A percentile compares a stretch with the other conserved stretches of the same genome.
Conservation (phyloP, 2,888 invertebrate genomes). For the Nasonovia ribisnigri region DNA sequence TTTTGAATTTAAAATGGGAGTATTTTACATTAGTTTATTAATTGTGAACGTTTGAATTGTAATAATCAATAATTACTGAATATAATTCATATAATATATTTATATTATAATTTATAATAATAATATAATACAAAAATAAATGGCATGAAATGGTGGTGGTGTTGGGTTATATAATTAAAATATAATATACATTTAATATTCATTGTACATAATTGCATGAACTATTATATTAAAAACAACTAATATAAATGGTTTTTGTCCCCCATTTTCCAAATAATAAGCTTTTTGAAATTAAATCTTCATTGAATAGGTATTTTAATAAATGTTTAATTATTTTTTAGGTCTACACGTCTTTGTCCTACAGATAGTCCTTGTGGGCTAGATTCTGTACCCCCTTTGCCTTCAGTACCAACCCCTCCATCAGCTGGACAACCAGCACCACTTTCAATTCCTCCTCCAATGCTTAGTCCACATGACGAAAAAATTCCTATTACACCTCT, state of each 20-base stretch:
- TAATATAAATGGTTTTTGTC: conserved; percentile 59
- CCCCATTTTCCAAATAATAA: background rate
- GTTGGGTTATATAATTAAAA: conserved; percentile 47
- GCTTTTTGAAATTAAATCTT: background rate
- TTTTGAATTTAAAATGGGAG: background rate
- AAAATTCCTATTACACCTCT: conserved; percentile 70
- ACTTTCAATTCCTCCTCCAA: conserved; percentile 71
- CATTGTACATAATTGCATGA: conserved; percentile 51
- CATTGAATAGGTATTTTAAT: background rate
- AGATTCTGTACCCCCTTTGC: conserved; percentile 77
- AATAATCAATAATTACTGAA: conserved; percentile 20
- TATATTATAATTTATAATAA: conserved; percentile 24
- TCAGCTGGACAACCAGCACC: conserved; percentile 68
- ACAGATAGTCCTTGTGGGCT: conserved; percentile 62
- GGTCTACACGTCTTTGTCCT: conserved; percentile 53
- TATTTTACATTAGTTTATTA: conserved; percentile 32
- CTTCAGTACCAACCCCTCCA: conserved; percentile 71
- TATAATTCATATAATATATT: background rate
- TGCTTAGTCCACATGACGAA: conserved; percentile 67
- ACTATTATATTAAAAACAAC: conserved; percentile 46
- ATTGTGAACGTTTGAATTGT: conserved; percentile 41
- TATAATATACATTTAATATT: conserved; percentile 11
- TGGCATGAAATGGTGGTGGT: conserved; percentile 63
- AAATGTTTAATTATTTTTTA: conserved; percentile 28
- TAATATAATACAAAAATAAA: conserved; percentile 12